Evolutionary conservation across 2,888 invertebrate genomes (phyloP), one percentile per base, ranked within the genome.

Genomic region (Pterobdella sp.): DNA sequence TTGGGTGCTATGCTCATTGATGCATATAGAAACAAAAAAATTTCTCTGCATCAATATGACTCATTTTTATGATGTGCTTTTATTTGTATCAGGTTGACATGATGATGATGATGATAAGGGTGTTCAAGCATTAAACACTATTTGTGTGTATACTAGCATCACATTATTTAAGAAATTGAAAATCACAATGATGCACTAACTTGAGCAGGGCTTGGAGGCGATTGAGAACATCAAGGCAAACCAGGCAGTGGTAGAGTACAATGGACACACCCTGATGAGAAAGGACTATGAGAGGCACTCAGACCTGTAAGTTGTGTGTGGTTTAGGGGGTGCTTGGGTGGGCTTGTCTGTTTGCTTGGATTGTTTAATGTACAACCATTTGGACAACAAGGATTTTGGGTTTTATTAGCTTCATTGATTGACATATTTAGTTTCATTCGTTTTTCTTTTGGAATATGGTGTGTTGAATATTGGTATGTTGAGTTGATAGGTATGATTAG

Each of bases 181-280:
- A 22, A 42, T 42, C 7, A 42, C 22, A 14, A 14, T 14, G 49
- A 42, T 42, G 49, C 7, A 14, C 22, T 14, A 42, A 42, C 7
- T 42, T 7, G 49, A 14, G 49, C 68, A 74, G 74, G 74, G 74
- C 42, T 26, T 74, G 29, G 72, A 60, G 32, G 72, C 70, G 31
- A 72, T 49, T 18, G 74, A 74, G 63, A 68, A 49, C 37, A 74
- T 74, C 4, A 66, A 71, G 56, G 52, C 42, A 35, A 74, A 74
- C 56, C 74, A 74, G 60, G 71, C 74, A 3, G 74, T 74, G 2
- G 74, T 72, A 29, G 95, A 96, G 83, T 86, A 93, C 77, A 88
- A 92, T 34, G 95, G 95, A 26, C 93, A 93, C 83, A 94, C 94
- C 80, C 92, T 94, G 91, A 86, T 94, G 68, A 90, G 91, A 49